Evolutionary conservation across 2,888 invertebrate species (phyloP), one percentile per base, ranked within the genome.

Genomic region (Nemotelus nigrinus): DNA sequence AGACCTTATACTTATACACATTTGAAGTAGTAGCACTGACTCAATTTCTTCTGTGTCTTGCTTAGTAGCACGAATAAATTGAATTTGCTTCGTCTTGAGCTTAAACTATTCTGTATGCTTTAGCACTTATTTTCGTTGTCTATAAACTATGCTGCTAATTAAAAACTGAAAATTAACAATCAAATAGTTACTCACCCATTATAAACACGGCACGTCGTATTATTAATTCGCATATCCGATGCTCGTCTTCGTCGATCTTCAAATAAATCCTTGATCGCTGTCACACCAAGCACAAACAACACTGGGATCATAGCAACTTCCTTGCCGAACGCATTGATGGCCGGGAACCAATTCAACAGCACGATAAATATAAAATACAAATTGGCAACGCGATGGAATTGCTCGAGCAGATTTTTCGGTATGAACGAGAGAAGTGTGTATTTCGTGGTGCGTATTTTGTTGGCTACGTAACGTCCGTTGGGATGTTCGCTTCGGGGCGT

Each of bases 311-410:
- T 96, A 25, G 97, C 96, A 82, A 98, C 92, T 88, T 97, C 97
- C 86, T 97, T 97, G 80, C 96, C 97, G 88, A 98, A 97, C 3
- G 97, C 97, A 88, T 95, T 96, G 80, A 97, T 95, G 53, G 93
- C 92, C 2, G 97, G 97, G 85, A 98, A 93, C 97, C 97, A 98
- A 89, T 98, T 98, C 81, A 98, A 91, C 82, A 97, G 89, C 83
- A 98, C 97, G 86, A 99, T 97, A 86, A 97, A 96, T 85, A 98
- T 94, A 88, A 99, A 99, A 89, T 98, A 99, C 84, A 99, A 90
- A 90, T 99, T 99, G 80, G 98, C 98, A 85, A 97, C 96, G 80
- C 98, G 92, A 88, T 98, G 98, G 87, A 99, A 98, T 89, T 99
- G 98, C 89, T 98, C 98, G 87, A 98, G 91, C 80, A 99, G 89